Conservation (phyloP, 2,797 vertebrate genomes). For the Crypturellus tataupa region DNA sequence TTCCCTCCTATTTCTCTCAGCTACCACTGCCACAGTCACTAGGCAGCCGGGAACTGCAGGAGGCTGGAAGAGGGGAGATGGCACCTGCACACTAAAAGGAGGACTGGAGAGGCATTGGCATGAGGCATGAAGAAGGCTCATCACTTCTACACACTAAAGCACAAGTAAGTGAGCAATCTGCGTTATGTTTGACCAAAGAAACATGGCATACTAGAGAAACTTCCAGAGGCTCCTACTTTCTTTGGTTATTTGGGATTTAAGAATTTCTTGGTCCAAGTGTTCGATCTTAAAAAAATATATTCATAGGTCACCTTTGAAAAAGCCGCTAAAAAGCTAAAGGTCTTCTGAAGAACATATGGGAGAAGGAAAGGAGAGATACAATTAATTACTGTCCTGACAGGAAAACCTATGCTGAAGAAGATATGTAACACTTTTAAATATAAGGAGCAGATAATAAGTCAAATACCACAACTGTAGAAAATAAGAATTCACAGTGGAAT, state of each 20-base stretch:
- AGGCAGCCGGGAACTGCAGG: not conserved
- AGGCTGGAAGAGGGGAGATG: not conserved
- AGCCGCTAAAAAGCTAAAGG: not conserved
- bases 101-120: not conserved
- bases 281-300: not conserved
- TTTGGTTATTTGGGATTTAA: not conserved
- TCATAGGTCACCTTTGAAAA: slow-evolving; percentile 1
- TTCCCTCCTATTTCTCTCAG: slow-evolving; percentile 2
- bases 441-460: slow-evolving; percentile 31
- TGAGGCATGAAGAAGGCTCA: not conserved
- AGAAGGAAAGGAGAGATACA: not conserved
- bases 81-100: not conserved
- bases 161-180: not conserved
- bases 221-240: not conserved
- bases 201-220: not conserved
- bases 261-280: not conserved
- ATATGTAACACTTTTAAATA: slow-evolving; percentile 24
- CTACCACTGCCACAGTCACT: not conserved
- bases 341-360: not conserved
- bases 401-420: not conserved
- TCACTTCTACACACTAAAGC: not conserved
- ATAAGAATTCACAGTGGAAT: slow-evolving; percentile 11
- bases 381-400: not conserved
- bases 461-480: slow-evolving; percentile 27
- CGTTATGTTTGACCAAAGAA: not conserved